phyloP scores from a whole-genome alignment of 2,113 vertebrate species.

The Murina feae region DNA sequence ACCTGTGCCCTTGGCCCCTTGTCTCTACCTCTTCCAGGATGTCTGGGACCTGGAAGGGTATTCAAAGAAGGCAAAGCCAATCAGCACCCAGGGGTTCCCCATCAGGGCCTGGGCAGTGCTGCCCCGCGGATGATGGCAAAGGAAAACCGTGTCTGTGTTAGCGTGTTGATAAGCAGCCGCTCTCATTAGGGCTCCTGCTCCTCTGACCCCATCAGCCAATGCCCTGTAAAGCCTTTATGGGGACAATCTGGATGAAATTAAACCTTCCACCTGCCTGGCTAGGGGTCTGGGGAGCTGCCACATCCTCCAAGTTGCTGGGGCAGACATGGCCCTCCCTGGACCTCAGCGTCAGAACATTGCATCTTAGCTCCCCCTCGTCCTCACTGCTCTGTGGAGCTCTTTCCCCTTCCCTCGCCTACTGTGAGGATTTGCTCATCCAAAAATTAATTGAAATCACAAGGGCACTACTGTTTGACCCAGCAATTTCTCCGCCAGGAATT shows the following conservation, averaged over 20 bases:
- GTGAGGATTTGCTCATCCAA: neutral
- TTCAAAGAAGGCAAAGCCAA: neutral
- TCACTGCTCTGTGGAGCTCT: neutral
- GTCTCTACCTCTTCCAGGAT: neutral
- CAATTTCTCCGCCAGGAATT: neutral
- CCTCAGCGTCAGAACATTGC: neutral
- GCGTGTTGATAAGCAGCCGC: neutral
- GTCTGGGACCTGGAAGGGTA: neutral
- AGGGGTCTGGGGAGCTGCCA: neutral
- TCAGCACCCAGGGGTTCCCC: neutral
- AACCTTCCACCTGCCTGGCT: constrained; percentile 17
- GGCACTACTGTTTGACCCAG: neutral
- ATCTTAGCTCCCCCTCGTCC: neutral
- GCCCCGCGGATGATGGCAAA: neutral
- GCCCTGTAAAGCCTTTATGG: constrained; percentile 24
- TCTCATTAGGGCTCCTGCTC: neutral
- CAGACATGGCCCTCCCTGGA: neutral
- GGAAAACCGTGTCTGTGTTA: neutral
- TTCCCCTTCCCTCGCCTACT: neutral
- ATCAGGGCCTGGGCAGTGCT: neutral
- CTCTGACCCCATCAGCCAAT: constrained; percentile 37
- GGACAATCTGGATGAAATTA: constrained; percentile 40
- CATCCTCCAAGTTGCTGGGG: neutral
- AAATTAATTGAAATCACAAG: constrained; percentile 32
- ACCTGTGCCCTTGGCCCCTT: neutral